Conservation (phyloP, 2,888 invertebrate genomes). For the Acanthoscelides obtectus region DNA sequence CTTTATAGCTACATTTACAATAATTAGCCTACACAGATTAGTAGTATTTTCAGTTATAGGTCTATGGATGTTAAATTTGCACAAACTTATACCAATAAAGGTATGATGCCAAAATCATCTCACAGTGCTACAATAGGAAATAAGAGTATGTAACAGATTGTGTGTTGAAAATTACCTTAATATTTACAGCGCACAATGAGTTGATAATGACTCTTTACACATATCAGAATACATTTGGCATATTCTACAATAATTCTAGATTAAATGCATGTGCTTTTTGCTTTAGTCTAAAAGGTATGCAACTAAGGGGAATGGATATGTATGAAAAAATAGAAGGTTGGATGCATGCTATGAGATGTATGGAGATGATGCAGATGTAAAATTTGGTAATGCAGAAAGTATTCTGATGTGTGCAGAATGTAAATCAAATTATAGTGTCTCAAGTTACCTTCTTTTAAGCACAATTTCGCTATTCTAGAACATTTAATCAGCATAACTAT, state of each 20-base stretch:
- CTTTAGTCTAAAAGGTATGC: background rate
- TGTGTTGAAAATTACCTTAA: background rate
- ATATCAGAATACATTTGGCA: background rate
- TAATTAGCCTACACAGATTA: too few relatives aligned
- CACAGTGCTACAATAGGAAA: background rate
- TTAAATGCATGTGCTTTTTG: background rate
- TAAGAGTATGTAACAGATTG: background rate
- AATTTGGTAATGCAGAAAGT: background rate
- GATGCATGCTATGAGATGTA: too few relatives aligned
- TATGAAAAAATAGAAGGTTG: background rate
- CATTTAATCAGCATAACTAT: constrained; percentile 48
- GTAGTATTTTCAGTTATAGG: too few relatives aligned
- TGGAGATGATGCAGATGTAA: background rate
- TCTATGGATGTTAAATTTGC: background rate
- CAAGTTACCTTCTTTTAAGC: constrained; percentile 47
- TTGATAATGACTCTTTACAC: background rate
- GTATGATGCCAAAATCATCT: background rate
- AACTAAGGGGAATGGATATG: background rate
- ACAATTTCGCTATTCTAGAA: constrained; percentile 48
- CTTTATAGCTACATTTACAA: too few relatives aligned
- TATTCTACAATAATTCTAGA: background rate
- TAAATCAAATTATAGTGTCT: constrained; percentile 26
- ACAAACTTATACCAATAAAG: background rate
- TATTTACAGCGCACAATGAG: background rate
- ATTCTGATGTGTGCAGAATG: background rate